Percentiles rank a stretch among this genome's conserved stretches.
Conservation (phyloP, 2,113 vertebrate species). For the Thymallus thymallus region DNA sequence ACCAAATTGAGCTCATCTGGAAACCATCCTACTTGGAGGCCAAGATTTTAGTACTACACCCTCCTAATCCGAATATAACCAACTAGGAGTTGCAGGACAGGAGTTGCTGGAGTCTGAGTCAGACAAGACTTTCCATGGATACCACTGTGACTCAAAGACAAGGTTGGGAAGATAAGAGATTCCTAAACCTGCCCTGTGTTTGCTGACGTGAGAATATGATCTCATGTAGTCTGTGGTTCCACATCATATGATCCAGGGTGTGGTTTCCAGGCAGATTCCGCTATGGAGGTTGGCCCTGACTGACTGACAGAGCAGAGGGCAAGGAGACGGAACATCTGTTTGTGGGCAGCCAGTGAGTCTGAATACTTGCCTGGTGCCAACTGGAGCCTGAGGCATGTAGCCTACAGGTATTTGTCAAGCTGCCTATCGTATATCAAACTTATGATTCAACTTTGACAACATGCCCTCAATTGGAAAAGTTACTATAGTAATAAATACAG, state of each 20-base stretch:
- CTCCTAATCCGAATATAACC: constrained; percentile 39
- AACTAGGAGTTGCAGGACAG: constrained; percentile 15
- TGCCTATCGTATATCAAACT: constrained; percentile 8
- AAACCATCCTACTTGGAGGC: constrained; percentile 49
- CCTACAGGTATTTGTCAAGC: constrained; percentile 26
- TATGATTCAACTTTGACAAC: constrained; percentile 24
- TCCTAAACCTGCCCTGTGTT: constrained; percentile 8
- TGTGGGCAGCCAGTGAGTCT: constrained; percentile 29
- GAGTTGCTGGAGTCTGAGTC: background rate
- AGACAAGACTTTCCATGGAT: constrained; percentile 12
- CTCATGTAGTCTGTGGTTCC: constrained; percentile 40
- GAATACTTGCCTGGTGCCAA: constrained; percentile 46
- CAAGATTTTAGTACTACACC: constrained; percentile 6
- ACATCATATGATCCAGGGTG: constrained; percentile 56
- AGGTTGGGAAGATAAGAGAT: constrained; percentile 20
- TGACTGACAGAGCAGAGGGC: constrained; percentile 36
- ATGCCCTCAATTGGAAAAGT: constrained; percentile 34
- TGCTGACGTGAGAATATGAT: constrained; percentile 50
- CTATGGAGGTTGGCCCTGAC: constrained; percentile 1
- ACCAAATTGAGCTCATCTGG: constrained; percentile 55
- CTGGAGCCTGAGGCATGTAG: constrained; percentile 28
- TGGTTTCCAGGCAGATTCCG: constrained; percentile 18
- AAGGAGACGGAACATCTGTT: constrained; percentile 56
- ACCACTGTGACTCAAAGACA: background rate
- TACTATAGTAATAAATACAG: constrained; percentile 45